Base-by-base conservation (phyloP, 1,140 invertebrate species). In the Aphaenogaster rudis region DNA sequence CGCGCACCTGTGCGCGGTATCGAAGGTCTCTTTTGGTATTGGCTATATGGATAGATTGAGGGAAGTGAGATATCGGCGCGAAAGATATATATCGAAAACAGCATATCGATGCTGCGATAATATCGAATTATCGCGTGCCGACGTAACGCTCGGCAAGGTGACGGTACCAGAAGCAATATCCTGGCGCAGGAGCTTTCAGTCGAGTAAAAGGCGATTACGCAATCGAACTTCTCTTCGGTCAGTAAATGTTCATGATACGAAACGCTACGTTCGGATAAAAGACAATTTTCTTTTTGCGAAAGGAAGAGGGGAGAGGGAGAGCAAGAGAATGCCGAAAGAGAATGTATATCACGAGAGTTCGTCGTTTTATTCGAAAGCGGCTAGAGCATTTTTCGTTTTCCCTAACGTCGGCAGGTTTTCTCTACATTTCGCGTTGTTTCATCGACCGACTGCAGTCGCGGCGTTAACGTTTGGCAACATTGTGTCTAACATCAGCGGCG, bases 171-270 rank as follows among this genome's bases (percentile, higher is more conserved):
- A 54, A 71, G 64, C 9, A 28, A 80, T 80, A 74, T 89, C 89
- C 86, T 89, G 72, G 80, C 90, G 81, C 57, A 61, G 82, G 77
- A 91, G 90, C 86, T 93, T 91, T 91, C 91, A 72, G 78, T 76
- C 91, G 86, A 90, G 82, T 88, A 57, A 21, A 64, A 81, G 74
- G 78, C 76, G 78, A 88, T 93, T 93, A 93, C 89, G 92, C 90
- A 93, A 93, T 88, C 88, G 87, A 66, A 69, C 88, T 86, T 88
- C 33, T 80, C 17, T 52, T 21, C 48, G 48, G 36, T 36, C n/a
- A 52, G 36, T 57, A 48, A 72, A 82, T 82, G 72, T 71, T 82
- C 17, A 72, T 71, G 52, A 45, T 45, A n/a, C 36, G 57, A 36
- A 57, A 48, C 36, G 21, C 6, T 66, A 50, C 17, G 59, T 79